These are phyloP conservation scores for Cettia cetti DNA, from an alignment of 2,113 vertebrate species.

Conservation along the genomic window DNA sequence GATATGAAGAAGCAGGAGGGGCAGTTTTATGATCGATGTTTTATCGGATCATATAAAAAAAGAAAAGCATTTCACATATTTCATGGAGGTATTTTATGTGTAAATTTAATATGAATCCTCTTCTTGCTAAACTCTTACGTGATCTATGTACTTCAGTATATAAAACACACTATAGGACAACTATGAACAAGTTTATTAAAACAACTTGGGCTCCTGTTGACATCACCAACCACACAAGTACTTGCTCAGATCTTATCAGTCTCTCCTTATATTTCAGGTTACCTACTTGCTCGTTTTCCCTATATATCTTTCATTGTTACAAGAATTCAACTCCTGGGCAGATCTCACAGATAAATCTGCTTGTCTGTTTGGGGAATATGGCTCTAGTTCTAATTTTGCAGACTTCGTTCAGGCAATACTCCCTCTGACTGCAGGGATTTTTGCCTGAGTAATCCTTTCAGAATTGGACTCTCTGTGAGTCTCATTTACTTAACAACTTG, in stretches of 20 bases:
- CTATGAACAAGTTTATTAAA: slow-evolving; percentile 75
- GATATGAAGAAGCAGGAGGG: slow-evolving; percentile 54
- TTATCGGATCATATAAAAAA: slow-evolving; percentile 67
- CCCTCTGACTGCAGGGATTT: slow-evolving; percentile 61
- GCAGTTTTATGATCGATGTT: slow-evolving; percentile 65
- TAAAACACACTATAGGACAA: slow-evolving; percentile 64
- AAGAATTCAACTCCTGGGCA: slow-evolving; percentile 65
- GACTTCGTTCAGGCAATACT: slow-evolving; percentile 53
- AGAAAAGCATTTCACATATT: slow-evolving; percentile 69
- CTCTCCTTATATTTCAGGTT: slow-evolving; percentile 52
- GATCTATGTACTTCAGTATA: slow-evolving; percentile 63
- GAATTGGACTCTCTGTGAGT: slow-evolving; percentile 41
- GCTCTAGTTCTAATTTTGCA: slow-evolving; percentile 61
- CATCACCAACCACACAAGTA: slow-evolving; percentile 68
- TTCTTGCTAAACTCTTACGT: slow-evolving; percentile 71
- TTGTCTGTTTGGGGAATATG: slow-evolving; percentile 54
- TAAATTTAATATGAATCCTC: slow-evolving; percentile 72
- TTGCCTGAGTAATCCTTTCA: slow-evolving; percentile 64
- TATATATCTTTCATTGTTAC: slow-evolving; percentile 64
- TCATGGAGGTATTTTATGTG: slow-evolving; percentile 56
- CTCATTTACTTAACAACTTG: slow-evolving; percentile 65
- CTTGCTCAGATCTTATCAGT: slow-evolving; percentile 74
- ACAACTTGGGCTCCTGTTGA: slow-evolving; percentile 68
- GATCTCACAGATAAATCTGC: slow-evolving; percentile 57
- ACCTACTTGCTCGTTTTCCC: slow-evolving; percentile 41